These are phyloP conservation scores for Pseudoips prasinana DNA, from an alignment of 2,888 invertebrate genomes.

Conservation along the genomic window DNA sequence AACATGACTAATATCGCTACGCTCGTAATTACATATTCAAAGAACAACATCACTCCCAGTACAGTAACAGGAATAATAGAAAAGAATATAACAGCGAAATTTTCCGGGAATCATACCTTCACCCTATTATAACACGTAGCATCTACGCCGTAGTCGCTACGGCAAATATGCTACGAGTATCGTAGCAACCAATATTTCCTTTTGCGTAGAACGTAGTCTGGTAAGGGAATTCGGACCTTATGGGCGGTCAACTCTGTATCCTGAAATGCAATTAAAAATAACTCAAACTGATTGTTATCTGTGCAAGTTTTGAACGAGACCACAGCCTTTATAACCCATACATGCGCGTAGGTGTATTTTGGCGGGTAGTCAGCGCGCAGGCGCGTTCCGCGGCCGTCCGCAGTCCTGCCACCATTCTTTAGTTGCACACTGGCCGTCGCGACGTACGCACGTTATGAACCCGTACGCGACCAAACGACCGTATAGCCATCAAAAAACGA, in stretches of 20 bases:
- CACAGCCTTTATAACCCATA: slow-evolving; percentile 52
- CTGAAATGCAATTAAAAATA: slow-evolving; percentile 1
- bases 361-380: slow-evolving; percentile 71
- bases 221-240: neutral
- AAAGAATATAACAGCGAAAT: no score
- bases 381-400: slow-evolving; percentile 68
- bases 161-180: slow-evolving; percentile 9
- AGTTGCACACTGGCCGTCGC: slow-evolving; percentile 66
- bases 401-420: slow-evolving; percentile 79
- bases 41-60: no score
- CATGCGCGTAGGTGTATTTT: slow-evolving; percentile 80
- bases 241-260: neutral
- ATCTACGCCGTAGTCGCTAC: slow-evolving; percentile 24
- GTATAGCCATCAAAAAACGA: slow-evolving; percentile 63
- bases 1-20: no score
- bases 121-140: neutral
- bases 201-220: slow-evolving; percentile 4
- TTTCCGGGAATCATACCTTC: no score
- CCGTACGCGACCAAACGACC: slow-evolving; percentile 44
- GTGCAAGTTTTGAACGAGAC: slow-evolving; percentile 62
- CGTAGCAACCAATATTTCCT: slow-evolving; percentile 2
- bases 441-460: slow-evolving; percentile 40
- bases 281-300: slow-evolving; percentile 37
- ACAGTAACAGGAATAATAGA: no score
- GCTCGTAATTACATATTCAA: no score